Evolutionary conservation across 2,113 vertebrate species (phyloP), one percentile per base, ranked within the genome.

Genomic region (Crotalus helleri): DNA sequence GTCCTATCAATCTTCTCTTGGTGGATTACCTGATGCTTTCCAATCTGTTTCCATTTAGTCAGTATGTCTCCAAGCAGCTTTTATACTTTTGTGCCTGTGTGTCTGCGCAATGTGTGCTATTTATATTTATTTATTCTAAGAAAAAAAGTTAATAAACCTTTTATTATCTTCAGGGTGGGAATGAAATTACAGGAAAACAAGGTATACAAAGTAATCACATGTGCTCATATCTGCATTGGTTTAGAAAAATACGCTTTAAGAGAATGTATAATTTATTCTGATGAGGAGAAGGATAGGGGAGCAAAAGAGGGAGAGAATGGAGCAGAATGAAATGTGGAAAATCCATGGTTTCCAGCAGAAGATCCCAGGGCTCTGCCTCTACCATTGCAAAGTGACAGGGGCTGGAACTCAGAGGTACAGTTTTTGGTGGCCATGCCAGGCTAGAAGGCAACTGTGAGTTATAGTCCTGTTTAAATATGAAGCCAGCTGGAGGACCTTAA

Each of bases 11-110:
- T 11, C 19, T 92, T 2, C 0, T 33, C 39, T 51, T 61, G 39
- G 0, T 0, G 0, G 8, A 1, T 13, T 0, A 1, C 0, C 74
- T 89, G 81, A 0, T 46, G 13, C 0, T 17, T 92, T 49, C 11
- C 46, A 88, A 39, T 92, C 90, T n/a, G 57, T 89, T 59, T 92
- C 7, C 49, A 4, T 19, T 91, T 39, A 92, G 69, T 85, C 87
- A 87, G 61, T 17, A 24, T 29, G 5, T 93, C 51, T 55, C 23
- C 91, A 58, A 3, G 1, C 46, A 93, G 0, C 15, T 91, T 91
- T 92, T 57, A 61, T 69, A 86, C 46, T 26, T 93, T 85, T 93
- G 49, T 49, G 58, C 44, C 3, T 87, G 9, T 85, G 0, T 64
- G 0, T 61, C 29, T 92, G 93, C 55, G 53, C 91, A 90, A 87